Conservation (phyloP, 2,888 invertebrate species). For the Nipponacmea schrenckii region DNA sequence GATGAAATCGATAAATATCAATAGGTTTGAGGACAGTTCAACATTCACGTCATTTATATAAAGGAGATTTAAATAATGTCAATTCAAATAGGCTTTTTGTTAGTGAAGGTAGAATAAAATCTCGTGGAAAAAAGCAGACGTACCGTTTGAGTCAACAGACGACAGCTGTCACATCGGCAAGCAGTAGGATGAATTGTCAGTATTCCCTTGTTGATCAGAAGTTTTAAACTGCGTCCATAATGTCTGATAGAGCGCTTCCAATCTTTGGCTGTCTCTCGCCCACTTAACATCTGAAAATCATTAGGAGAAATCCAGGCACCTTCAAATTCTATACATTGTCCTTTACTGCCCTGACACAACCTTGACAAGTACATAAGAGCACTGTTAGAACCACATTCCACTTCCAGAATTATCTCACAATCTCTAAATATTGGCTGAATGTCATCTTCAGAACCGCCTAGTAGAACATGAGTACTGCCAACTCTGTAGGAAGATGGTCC, state of each 20-base stretch:
- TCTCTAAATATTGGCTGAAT: conserved; percentile 35
- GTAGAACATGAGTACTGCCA: conserved; percentile 32
- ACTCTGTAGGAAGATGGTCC: conserved; percentile 33
- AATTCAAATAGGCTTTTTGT: too few species aligned
- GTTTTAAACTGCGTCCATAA: conserved; percentile 69
- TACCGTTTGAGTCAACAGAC: conserved; percentile 37
- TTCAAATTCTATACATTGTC: conserved; percentile 69
- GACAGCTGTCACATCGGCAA: conserved; percentile 65
- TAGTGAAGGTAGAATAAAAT: neutral
- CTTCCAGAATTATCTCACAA: conserved; percentile 61
- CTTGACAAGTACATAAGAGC: conserved; percentile 65
- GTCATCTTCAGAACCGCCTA: conserved; percentile 39
- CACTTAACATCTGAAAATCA: conserved; percentile 70
- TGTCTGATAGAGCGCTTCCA: conserved; percentile 70
- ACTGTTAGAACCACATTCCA: conserved; percentile 66
- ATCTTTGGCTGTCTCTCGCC: conserved; percentile 70
- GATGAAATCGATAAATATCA: too few species aligned
- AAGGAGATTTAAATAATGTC: too few species aligned
- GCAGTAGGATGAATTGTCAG: conserved; percentile 67
- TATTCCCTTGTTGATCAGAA: conserved; percentile 68
- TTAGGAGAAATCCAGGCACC: conserved; percentile 70
- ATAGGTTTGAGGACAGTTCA: too few species aligned
- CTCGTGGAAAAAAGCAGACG: conserved; percentile 20
- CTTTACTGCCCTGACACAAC: conserved; percentile 69
- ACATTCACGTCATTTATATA: too few species aligned